phyloP scores from a whole-genome alignment of 2,113 vertebrate genomes.

The Thunnus thynnus region DNA sequence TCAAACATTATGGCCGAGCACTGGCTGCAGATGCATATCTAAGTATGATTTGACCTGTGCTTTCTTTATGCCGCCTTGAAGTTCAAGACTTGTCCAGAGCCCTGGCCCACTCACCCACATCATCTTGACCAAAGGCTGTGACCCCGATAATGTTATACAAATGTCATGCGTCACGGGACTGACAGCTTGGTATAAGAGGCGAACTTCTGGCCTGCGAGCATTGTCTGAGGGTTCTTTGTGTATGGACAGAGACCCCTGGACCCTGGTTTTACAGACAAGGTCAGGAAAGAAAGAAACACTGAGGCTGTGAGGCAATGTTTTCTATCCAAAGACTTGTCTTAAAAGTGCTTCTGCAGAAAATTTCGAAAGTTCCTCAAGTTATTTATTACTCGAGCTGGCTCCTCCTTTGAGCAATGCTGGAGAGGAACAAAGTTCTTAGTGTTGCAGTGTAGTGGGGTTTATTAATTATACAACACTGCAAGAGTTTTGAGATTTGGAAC shows the following conservation, averaged over 20 bases:
- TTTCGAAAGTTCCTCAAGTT: constrained; percentile 6
- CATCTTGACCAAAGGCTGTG: constrained; percentile 58
- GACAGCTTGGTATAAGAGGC: constrained; percentile 55
- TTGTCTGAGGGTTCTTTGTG: constrained; percentile 58
- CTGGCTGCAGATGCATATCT: constrained; percentile 72
- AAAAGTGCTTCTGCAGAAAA: neutral
- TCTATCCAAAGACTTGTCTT: constrained; percentile 31
- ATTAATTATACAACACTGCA: constrained; percentile 9
- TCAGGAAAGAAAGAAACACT: constrained; percentile 36
- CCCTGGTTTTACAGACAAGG: constrained; percentile 33
- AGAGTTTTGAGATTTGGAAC: constrained; percentile 5
- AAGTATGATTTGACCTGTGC: constrained; percentile 59
- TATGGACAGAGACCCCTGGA: constrained; percentile 44
- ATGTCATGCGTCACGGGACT: constrained; percentile 67
- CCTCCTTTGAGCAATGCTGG: neutral
- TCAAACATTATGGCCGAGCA: constrained; percentile 46
- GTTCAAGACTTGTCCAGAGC: constrained; percentile 71
- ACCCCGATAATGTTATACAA: constrained; percentile 78
- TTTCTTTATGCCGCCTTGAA: constrained; percentile 63
- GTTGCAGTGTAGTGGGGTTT: neutral
- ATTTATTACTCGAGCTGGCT: constrained; percentile 16
- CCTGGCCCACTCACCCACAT: constrained; percentile 37
- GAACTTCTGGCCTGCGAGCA: constrained; percentile 32
- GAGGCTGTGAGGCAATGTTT: constrained; percentile 22
- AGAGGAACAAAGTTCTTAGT: constrained; percentile 23